Percentiles rank a stretch among this genome's conserved stretches.
These are phyloP conservation scores for Dasypolia templi DNA, from an alignment of 2,888 invertebrate genomes.

Conservation along the genomic window DNA sequence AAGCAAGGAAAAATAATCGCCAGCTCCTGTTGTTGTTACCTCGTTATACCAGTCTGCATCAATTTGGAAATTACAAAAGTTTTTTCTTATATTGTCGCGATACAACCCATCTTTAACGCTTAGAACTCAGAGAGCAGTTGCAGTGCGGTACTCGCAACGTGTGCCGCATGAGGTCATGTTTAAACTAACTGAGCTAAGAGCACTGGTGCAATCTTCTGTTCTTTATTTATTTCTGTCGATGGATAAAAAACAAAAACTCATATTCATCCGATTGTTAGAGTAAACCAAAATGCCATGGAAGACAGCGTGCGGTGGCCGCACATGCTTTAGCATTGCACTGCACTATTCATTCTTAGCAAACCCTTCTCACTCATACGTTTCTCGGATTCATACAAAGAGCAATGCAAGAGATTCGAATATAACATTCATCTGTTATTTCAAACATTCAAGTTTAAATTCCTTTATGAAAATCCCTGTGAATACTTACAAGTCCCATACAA, in stretches of 20 bases:
- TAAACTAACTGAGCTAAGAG: too few relatives aligned
- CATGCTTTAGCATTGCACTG: not conserved
- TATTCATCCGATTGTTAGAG: too few relatives aligned
- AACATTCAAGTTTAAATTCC: slow-evolving; percentile 30
- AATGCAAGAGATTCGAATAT: slow-evolving; percentile 57
- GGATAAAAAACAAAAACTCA: slow-evolving; percentile 1
- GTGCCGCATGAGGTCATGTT: too few relatives aligned
- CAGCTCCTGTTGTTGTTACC: slow-evolving; percentile 9
- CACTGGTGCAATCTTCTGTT: too few relatives aligned
- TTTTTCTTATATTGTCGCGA: slow-evolving; percentile 7
- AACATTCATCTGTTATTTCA: slow-evolving; percentile 25
- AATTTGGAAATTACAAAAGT: slow-evolving; percentile 14
- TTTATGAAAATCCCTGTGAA: slow-evolving; percentile 47
- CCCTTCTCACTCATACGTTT: slow-evolving; percentile 7
- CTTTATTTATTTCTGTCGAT: too few relatives aligned
- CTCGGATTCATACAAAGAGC: slow-evolving; percentile 39
- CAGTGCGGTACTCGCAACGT: too few relatives aligned
- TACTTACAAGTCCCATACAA: slow-evolving; percentile 29
- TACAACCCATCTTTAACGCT: slow-evolving; percentile 7
- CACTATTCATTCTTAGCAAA: not conserved
- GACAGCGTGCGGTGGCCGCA: not conserved
- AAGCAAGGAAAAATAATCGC: slow-evolving; percentile 48
- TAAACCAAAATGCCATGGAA: too few relatives aligned
- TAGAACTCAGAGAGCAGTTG: slow-evolving; percentile 1
- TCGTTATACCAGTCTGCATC: not conserved